Evolutionary conservation across 2,888 invertebrate genomes (phyloP).

Genomic region (Stenurella melanura): DNA sequence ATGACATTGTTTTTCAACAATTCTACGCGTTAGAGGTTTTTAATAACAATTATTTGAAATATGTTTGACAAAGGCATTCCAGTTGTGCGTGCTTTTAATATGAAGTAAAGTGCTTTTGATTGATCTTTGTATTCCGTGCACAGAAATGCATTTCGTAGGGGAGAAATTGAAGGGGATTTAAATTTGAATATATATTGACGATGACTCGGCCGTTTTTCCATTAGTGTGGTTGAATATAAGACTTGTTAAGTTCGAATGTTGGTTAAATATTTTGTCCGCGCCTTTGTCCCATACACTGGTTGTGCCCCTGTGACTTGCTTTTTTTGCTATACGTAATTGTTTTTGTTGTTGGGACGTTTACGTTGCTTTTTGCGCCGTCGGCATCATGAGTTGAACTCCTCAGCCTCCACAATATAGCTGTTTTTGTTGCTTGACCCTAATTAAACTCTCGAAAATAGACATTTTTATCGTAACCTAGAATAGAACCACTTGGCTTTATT

Average conservation of each 20-base stretch:
- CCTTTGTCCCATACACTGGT: constrained; percentile 49
- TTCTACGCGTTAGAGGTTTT: constrained; percentile 25
- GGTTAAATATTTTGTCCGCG: constrained; percentile 57
- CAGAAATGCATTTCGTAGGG: constrained; percentile 65
- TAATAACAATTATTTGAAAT: constrained; percentile 46
- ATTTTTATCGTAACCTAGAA: constrained; percentile 28
- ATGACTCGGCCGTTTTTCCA: constrained; percentile 66
- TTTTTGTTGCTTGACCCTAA: constrained; percentile 42
- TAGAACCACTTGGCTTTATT: constrained; percentile 28
- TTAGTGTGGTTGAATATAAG: constrained; percentile 52
- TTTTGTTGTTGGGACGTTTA: constrained; percentile 31
- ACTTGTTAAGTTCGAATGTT: constrained; percentile 50
- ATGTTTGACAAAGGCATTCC: constrained; percentile 41
- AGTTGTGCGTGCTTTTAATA: constrained; percentile 53
- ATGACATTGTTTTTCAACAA: constrained; percentile 11
- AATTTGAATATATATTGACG: constrained; percentile 72
- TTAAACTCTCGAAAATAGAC: constrained; percentile 39
- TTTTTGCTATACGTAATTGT: constrained; percentile 40
- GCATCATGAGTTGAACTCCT: not conserved
- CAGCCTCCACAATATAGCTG: constrained; percentile 25
- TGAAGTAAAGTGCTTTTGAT: constrained; percentile 64
- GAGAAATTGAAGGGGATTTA: constrained; percentile 64
- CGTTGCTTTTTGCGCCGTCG: constrained; percentile 18
- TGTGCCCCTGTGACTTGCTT: constrained; percentile 54
- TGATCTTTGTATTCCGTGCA: constrained; percentile 70